Conservation (phyloP, 2,888 invertebrate genomes). For the Prosopocoilus inquinatus region DNA sequence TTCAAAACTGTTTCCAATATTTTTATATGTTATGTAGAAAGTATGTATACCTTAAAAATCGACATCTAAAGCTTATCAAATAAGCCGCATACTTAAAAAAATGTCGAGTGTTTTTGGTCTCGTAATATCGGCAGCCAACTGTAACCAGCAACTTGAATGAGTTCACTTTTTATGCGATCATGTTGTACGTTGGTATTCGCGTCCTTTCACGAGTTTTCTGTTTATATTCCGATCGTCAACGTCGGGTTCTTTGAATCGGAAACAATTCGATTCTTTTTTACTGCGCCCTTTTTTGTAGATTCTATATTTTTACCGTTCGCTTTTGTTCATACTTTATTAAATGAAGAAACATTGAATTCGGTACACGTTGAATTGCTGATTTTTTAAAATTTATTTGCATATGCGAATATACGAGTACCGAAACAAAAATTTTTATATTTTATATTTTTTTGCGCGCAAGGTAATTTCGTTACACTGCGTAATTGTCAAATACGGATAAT, state of each 20-base stretch:
- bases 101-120: slow-evolving; percentile 4
- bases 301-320: slow-evolving; percentile 15
- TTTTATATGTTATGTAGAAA: too few species aligned
- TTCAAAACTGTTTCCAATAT: too few species aligned
- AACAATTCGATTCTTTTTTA: slow-evolving; percentile 23
- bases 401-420: too few species aligned
- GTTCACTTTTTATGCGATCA: slow-evolving; percentile 8
- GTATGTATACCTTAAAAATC: neutral
- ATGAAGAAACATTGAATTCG: too few species aligned
- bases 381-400: too few species aligned
- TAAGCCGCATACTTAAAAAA: neutral
- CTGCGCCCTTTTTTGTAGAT: slow-evolving; percentile 14
- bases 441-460: too few species aligned
- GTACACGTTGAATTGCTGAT: too few species aligned
- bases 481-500: too few species aligned
- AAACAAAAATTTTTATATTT: too few species aligned
- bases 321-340: slow-evolving; percentile 14
- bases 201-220: slow-evolving; percentile 6
- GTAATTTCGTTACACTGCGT: too few species aligned
- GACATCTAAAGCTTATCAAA: slow-evolving; percentile 4
- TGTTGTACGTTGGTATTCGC: slow-evolving; percentile 11
- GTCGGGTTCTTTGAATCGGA: slow-evolving; percentile 17
- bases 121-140: slow-evolving; percentile 2
- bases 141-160: neutral
- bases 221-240: slow-evolving; percentile 2